Evolutionary conservation across 2,797 vertebrate genomes (phyloP).

Genomic region (Emydoidea blandingii): DNA sequence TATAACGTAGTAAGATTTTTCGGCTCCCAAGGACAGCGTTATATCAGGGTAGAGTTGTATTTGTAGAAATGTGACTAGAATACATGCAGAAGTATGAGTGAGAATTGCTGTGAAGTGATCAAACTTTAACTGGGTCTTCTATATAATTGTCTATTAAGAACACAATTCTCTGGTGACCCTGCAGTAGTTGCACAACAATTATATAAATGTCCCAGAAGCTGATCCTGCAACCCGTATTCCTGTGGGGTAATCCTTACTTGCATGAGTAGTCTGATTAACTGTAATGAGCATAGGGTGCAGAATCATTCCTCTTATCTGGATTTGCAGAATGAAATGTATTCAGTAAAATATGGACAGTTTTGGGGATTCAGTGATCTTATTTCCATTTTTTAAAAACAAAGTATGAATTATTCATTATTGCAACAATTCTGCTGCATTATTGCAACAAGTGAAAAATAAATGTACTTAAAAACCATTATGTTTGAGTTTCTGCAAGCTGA

Average conservation of each 20-base stretch:
- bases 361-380: not conserved
- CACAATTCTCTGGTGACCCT: not conserved
- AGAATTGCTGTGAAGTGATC: not conserved
- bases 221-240: not conserved
- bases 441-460: not conserved
- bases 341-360: not conserved
- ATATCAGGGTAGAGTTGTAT: not conserved
- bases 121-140: not conserved
- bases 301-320: not conserved
- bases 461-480: not conserved
- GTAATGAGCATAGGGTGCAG: not conserved
- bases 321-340: not conserved
- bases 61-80: not conserved
- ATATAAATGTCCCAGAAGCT: not conserved
- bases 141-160: not conserved
- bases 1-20: no score
- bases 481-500: not conserved
- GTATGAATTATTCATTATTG: not conserved
- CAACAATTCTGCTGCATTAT: no score
- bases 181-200: not conserved
- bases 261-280: not conserved
- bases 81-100: not conserved
- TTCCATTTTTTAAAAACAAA: not conserved
- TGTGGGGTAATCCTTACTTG: not conserved
- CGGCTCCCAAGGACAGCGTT: no score